Evolutionary conservation across 2,888 invertebrate genomes (phyloP).

Genomic region (Lumbricus terrestris): DNA sequence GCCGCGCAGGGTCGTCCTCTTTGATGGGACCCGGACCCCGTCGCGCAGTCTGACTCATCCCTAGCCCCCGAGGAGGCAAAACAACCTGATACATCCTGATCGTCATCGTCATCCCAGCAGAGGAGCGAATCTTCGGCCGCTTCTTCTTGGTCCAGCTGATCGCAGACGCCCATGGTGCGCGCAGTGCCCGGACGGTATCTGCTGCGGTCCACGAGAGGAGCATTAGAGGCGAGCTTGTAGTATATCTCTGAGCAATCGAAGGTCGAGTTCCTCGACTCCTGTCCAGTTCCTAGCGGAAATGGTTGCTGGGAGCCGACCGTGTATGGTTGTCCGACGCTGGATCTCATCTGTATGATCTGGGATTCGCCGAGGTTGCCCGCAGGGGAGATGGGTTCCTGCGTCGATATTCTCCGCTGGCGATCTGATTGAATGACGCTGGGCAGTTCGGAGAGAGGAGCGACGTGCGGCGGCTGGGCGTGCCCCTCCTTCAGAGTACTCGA

Average conservation of each 20-base stretch:
- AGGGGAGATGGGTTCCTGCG: too few relatives aligned
- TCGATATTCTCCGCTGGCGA: background rate
- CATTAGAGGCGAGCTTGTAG: background rate
- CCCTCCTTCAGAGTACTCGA: background rate
- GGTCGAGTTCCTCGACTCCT: background rate
- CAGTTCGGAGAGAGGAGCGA: background rate
- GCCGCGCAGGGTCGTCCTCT: background rate
- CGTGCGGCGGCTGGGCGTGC: background rate
- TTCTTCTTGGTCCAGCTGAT: background rate
- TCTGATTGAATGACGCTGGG: background rate
- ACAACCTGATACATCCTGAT: too few relatives aligned
- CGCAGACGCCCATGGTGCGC: background rate
- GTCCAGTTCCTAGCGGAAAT: background rate
- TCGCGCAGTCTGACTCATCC: background rate
- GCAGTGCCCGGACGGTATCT: background rate
- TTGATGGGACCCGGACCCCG: background rate
- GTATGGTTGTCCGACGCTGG: background rate
- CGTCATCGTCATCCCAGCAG: background rate
- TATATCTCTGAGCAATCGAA: conserved; percentile 3
- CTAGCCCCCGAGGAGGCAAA: background rate
- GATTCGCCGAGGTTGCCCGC: background rate
- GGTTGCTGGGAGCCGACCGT: background rate
- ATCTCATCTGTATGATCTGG: background rate
- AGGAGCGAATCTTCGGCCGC: background rate
- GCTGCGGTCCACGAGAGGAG: background rate